Evolutionary conservation across 2,888 invertebrate genomes (phyloP).

Genomic region (Thyatira batis): DNA sequence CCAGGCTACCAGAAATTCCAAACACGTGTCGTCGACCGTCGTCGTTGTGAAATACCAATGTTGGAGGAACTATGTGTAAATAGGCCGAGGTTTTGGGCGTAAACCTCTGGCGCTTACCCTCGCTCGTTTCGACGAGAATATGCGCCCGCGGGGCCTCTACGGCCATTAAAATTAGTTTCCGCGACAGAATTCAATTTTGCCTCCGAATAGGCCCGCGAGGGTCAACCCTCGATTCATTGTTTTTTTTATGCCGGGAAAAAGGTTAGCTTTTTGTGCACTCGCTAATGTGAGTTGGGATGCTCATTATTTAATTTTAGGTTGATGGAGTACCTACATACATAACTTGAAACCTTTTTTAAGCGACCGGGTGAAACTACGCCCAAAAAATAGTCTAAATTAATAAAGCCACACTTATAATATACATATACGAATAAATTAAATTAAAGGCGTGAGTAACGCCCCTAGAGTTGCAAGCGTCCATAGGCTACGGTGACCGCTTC

Average conservation of each 20-base stretch:
- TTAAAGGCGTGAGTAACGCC: too few relatives aligned
- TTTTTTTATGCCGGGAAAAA: constrained; percentile 23
- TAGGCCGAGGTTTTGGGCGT: neutral
- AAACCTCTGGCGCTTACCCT: neutral
- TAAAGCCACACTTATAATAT: too few relatives aligned
- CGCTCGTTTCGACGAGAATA: constrained; percentile 24
- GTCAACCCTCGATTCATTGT: constrained; percentile 23
- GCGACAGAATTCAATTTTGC: constrained; percentile 54
- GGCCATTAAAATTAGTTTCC: constrained; percentile 61
- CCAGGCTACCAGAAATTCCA: neutral
- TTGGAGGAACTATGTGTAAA: neutral
- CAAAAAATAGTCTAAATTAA: too few relatives aligned
- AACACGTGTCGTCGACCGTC: neutral
- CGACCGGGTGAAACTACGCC: too few relatives aligned
- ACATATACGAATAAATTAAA: too few relatives aligned
- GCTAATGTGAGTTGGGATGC: constrained; percentile 14
- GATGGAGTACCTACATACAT: too few relatives aligned
- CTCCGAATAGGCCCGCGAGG: constrained; percentile 32
- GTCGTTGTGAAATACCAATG: neutral
- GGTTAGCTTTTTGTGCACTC: constrained; percentile 10
- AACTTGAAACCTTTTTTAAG: too few relatives aligned
- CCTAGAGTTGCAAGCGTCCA: too few relatives aligned
- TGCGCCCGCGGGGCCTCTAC: constrained; percentile 26
- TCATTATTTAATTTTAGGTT: constrained; percentile 2
- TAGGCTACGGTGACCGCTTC: too few relatives aligned